These are phyloP conservation scores for Ictidomys tridecemlineatus DNA, from an alignment of 2,113 vertebrate species.

Conservation along the genomic window DNA sequence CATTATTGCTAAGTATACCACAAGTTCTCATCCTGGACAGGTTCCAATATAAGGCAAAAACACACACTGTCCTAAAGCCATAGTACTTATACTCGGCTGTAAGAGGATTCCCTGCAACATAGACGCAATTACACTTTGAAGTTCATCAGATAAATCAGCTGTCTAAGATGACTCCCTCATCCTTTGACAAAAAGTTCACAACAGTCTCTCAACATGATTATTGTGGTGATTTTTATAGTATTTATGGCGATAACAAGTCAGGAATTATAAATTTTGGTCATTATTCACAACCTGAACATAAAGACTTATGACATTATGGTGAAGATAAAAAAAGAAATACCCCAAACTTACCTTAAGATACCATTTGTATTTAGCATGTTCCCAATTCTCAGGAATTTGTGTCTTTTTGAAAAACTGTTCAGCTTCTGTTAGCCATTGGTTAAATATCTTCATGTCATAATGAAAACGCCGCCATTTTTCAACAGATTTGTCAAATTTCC, in stretches of 20 bases:
- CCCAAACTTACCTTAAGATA: conserved; percentile 93
- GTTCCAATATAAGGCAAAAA: conserved; percentile 25
- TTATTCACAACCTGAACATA: neutral
- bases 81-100: neutral
- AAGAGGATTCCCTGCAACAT: neutral
- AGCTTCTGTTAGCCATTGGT: conserved; percentile 92
- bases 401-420: conserved; percentile 91
- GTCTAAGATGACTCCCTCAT: neutral
- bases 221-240: neutral
- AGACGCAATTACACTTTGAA: neutral
- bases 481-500: conserved; percentile 93
- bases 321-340: conserved; percentile 25
- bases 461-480: conserved; percentile 93
- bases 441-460: conserved; percentile 90
- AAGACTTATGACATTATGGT: neutral
- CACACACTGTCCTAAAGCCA: neutral
- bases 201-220: neutral
- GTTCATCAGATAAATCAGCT: conserved; percentile 13
- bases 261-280: neutral
- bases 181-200: neutral
- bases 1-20: conserved; percentile 49
- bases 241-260: neutral
- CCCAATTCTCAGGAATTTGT: conserved; percentile 88
- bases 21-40: conserved; percentile 36
- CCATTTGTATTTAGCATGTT: conserved; percentile 88